Percentiles rank a stretch among this genome's conserved stretches.
Evolutionary conservation across 2,113 vertebrate genomes (phyloP).

Genomic region (Psammodynastes pulverulentus): DNA sequence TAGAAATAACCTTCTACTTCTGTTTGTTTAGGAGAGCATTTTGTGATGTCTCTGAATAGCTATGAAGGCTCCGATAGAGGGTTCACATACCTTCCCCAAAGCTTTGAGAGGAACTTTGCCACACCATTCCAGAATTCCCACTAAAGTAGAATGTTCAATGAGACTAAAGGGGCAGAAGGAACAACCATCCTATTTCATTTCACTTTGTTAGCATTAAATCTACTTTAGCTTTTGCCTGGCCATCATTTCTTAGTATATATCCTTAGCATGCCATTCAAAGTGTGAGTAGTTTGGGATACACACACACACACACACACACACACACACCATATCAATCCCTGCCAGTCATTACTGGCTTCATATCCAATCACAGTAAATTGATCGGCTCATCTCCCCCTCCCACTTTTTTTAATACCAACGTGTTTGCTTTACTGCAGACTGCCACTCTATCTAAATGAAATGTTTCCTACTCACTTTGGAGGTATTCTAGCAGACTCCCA

Average conservation of each 20-base stretch:
- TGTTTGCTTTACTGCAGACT: constrained; percentile 49
- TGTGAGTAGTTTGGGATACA: not conserved
- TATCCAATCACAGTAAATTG: constrained; percentile 15
- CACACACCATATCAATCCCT: accelerated
- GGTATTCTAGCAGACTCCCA: constrained; percentile 89
- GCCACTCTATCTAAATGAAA: constrained; percentile 42
- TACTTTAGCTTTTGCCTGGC: not conserved
- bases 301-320: too few species aligned
- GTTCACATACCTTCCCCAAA: not conserved
- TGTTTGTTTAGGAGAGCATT: not conserved
- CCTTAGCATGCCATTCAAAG: not conserved
- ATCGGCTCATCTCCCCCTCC: not conserved
- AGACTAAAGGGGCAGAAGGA: not conserved
- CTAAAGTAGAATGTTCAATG: not conserved
- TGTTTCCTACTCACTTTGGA: constrained; percentile 82
- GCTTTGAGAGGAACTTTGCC: not conserved
- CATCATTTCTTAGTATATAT: not conserved
- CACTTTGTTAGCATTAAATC: not conserved
- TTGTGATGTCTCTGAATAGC: not conserved
- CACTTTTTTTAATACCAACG: constrained; percentile 24
- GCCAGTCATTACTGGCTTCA: constrained; percentile 18
- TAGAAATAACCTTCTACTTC: not conserved
- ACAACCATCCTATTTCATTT: not conserved
- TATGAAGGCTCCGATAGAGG: not conserved
- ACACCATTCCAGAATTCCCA: not conserved